Evolutionary conservation across 1,140 invertebrate genomes (phyloP), one percentile per base, ranked within the genome.

Genomic region (Drosophila nannoptera): DNA sequence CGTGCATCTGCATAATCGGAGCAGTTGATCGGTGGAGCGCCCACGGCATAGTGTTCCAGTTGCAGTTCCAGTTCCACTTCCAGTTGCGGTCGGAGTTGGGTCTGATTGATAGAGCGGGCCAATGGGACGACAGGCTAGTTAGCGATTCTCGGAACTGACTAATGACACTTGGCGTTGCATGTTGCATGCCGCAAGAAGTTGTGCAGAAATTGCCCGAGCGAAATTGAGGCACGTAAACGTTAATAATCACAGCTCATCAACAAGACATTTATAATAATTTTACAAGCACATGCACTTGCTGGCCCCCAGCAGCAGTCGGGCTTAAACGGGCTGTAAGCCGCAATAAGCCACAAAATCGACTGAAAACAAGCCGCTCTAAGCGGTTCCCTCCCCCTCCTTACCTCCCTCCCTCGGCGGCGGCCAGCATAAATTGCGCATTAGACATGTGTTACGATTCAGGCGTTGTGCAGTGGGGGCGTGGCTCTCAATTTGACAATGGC

Each of bases 211-310:
- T 54, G 42, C 46, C n/a, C 12, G 62, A 43, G 40, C 52, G 55
- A 63, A 77, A 80, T 75, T 86, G 81, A 72, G 68, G 81, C 81
- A 84, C 69, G 73, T 86, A 84, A 77, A 84, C 77, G 81, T 72
- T 84, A 77, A 84, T 86, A 84, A 84, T 84, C 81, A 77, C 81
- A 84, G 81, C 81, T 84, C 81, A 84, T 84, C 81, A 86, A 76
- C 67, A 76, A 66, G 52, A 84, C 81, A 84, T 84, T 84, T 84
- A 84, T 86, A 84, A 84, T 84, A 81, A 84, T 86, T 86, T 80
- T 77, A 86, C 77, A 74, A 81, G 61, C 65, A 58, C 62, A 61
- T 73, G 61, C 68, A 71, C 46, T 52, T 55, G 43, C 29, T 42
- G 33, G 42, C 40, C 45, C 22, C 22, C 22, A 22, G 22, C 22